Conservation (phyloP, 2,113 vertebrate genomes). For the Morone saxatilis region DNA sequence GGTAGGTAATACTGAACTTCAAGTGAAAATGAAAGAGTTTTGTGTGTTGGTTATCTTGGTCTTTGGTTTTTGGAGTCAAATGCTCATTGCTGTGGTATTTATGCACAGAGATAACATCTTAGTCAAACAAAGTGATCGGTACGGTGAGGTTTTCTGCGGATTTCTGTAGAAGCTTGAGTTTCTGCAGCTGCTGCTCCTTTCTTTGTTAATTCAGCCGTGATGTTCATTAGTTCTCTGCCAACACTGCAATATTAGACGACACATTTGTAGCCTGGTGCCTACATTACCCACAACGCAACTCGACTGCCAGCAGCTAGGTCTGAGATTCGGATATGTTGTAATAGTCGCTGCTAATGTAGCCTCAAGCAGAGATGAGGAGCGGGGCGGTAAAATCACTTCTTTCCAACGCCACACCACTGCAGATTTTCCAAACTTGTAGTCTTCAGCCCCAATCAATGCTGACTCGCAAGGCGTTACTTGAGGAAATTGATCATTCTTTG, state of each 20-base stretch:
- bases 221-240: not conserved
- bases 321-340: not conserved
- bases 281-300: not conserved
- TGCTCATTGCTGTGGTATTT: conserved; percentile 24
- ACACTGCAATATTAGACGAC: not conserved
- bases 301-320: not conserved
- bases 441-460: not conserved
- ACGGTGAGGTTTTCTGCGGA: not conserved
- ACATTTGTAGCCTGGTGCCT: too few species aligned
- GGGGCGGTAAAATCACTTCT: too few species aligned
- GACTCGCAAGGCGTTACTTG: not conserved
- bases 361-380: not conserved
- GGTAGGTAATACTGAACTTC: not conserved
- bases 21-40: not conserved
- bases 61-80: not conserved
- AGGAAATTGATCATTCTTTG: too few species aligned
- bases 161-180: not conserved
- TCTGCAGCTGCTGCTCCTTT: not conserved
- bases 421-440: not conserved
- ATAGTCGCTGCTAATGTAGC: not conserved
- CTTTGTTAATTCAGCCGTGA: not conserved
- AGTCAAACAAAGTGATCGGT: not conserved
- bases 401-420: too few species aligned
- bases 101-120: conserved; percentile 4
- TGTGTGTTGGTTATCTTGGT: conserved; percentile 3